Conservation (phyloP, 1,140 invertebrate species). For the Bursaphelenchus mucronatus region DNA sequence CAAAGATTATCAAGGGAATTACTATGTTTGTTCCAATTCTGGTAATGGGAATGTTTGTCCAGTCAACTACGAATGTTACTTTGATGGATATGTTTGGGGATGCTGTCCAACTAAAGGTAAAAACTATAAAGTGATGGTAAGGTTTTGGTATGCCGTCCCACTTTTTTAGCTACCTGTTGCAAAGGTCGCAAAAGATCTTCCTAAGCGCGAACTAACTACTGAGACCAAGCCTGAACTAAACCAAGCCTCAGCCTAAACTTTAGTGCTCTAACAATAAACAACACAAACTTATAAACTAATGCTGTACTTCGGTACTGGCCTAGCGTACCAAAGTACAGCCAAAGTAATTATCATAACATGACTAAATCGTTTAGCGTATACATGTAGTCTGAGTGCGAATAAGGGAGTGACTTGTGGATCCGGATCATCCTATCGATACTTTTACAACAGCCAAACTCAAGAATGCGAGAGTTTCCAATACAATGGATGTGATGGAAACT, state of each 20-base stretch:
- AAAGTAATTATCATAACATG: no score
- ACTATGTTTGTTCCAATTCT: conserved; percentile 59
- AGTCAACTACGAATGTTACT: conserved; percentile 59
- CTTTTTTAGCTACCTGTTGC: conserved; percentile 22
- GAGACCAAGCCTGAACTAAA: neutral
- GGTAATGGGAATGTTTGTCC: conserved; percentile 55
- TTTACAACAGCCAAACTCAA: conserved; percentile 60
- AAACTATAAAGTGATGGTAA: neutral
- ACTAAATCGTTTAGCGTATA: conserved; percentile 44
- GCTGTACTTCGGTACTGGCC: no score
- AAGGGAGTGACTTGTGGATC: conserved; percentile 59
- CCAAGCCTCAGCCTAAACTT: neutral
- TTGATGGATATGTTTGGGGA: conserved; percentile 60
- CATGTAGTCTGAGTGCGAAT: conserved; percentile 56
- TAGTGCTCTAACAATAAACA: no score
- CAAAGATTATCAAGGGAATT: conserved; percentile 60
- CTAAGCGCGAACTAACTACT: neutral
- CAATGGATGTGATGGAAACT: conserved; percentile 58
- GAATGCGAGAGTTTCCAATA: conserved; percentile 59
- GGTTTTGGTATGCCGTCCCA: neutral
- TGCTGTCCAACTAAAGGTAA: conserved; percentile 58
- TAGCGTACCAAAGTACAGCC: no score
- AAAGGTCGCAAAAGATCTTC: neutral
- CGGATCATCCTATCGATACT: conserved; percentile 59
- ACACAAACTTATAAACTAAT: no score